Evolutionary conservation across 2,888 invertebrate genomes (phyloP).

Genomic region (Acrobasis repandana): DNA sequence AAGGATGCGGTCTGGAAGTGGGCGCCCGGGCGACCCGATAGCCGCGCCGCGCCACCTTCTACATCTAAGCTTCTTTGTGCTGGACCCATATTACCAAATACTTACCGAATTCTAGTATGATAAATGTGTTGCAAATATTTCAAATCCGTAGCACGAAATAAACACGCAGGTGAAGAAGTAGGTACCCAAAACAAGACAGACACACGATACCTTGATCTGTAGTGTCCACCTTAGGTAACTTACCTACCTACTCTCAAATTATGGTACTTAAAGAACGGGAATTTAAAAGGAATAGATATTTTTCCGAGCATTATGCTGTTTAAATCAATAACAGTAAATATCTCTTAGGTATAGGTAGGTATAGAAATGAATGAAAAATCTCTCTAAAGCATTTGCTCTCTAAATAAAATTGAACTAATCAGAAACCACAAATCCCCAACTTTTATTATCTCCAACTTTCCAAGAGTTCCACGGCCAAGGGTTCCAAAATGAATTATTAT

Average conservation of each 20-base stretch:
- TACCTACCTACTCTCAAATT: no score
- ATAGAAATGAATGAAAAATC: neutral
- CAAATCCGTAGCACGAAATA: no score
- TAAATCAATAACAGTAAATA: no score
- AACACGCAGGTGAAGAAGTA: no score
- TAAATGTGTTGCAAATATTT: neutral
- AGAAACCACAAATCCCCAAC: conserved; percentile 37
- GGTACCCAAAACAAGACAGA: no score
- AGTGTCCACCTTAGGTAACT: no score
- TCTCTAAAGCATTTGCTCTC: conserved; percentile 11
- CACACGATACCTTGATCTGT: no score
- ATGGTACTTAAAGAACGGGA: no score
- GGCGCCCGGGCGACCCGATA: conserved; percentile 55
- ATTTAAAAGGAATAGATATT: no score
- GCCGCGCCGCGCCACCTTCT: conserved; percentile 37
- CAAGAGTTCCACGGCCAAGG: conserved; percentile 59
- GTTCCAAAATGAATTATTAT: conserved; percentile 79
- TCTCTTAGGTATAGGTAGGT: neutral
- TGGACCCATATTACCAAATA: neutral
- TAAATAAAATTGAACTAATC: conserved; percentile 37
- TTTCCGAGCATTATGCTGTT: no score
- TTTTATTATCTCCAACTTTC: conserved; percentile 58
- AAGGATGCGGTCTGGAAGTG: conserved; percentile 60
- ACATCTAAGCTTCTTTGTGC: conserved; percentile 1
- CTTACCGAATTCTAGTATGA: neutral